Conservation (phyloP, 2,113 vertebrate genomes). For the Choloepus hoffmanni region DNA sequence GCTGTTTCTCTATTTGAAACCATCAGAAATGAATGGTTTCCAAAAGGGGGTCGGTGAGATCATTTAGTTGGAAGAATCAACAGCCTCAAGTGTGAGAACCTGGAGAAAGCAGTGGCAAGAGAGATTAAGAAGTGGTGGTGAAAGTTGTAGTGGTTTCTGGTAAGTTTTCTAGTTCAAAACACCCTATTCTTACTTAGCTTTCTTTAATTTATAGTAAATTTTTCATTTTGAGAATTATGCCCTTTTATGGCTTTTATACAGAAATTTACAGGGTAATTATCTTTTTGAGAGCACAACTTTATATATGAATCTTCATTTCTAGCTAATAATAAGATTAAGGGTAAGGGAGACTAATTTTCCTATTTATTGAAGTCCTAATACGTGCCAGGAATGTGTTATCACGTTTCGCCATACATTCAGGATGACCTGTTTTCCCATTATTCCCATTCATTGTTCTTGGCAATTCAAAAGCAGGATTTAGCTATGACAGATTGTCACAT, state of each 20-base stretch:
- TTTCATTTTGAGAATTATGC: background rate
- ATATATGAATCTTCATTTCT: background rate
- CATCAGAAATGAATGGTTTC: background rate
- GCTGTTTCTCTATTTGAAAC: background rate
- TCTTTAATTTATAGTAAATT: background rate
- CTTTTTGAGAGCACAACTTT: background rate
- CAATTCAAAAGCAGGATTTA: background rate
- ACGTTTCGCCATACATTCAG: background rate
- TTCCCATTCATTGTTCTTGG: background rate
- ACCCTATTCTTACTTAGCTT: background rate
- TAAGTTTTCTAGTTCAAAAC: background rate
- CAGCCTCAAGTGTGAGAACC: background rate
- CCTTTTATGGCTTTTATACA: background rate
- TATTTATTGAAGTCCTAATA: too few species aligned
- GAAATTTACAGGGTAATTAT: background rate
- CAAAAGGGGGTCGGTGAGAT: background rate
- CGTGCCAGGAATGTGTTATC: background rate
- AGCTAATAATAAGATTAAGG: background rate
- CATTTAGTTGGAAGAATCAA: rapidly evolving
- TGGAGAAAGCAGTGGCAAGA: background rate
- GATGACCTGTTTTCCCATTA: background rate
- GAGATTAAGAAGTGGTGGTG: background rate
- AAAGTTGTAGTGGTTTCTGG: too few species aligned
- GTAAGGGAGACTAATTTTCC: background rate
- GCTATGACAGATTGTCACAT: too few species aligned